Percentiles rank a stretch among this genome's conserved stretches.
phyloP scores from a whole-genome alignment of 1,140 invertebrate species.

The Antheraea pernyi region DNA sequence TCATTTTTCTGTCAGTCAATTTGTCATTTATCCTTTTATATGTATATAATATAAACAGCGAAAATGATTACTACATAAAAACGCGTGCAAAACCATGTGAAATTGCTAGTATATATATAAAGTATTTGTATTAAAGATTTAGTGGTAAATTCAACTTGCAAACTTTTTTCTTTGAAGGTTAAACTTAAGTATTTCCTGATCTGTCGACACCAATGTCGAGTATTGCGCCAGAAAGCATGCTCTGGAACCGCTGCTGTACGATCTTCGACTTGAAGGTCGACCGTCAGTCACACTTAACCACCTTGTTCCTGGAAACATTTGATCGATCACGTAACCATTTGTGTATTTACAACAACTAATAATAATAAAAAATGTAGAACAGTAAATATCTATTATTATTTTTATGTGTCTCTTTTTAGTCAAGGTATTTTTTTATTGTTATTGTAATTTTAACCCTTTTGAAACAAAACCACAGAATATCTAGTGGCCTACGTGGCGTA shows the following conservation, averaged over 20 bases:
- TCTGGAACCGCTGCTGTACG: conserved; percentile 28
- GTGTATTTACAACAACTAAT: conserved; percentile 5
- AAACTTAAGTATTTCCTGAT: conserved; percentile 34
- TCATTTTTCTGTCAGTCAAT: too few species aligned
- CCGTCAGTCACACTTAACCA: conserved; percentile 14
- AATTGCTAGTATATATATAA: not conserved
- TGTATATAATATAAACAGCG: too few species aligned
- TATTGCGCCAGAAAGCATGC: conserved; percentile 37
- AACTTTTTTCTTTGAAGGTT: conserved; percentile 37
- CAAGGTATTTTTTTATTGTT: not conserved
- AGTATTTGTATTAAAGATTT: conserved; percentile 6
- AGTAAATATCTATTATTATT: not conserved
- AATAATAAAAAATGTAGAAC: not conserved
- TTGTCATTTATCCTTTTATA: too few species aligned
- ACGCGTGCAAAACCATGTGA: too few species aligned
- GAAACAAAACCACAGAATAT: conserved; percentile 13
- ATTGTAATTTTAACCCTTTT: not conserved
- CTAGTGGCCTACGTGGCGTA: conserved; percentile 8
- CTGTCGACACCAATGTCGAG: conserved; percentile 32
- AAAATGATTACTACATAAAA: too few species aligned
- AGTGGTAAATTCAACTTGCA: conserved; percentile 29
- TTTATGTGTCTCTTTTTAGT: not conserved
- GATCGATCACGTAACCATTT: conserved; percentile 28
- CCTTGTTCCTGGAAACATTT: conserved; percentile 31
- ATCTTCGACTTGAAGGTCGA: conserved; percentile 24